Conservation (phyloP, 2,797 vertebrate species). For the Chromobotia macracanthus region DNA sequence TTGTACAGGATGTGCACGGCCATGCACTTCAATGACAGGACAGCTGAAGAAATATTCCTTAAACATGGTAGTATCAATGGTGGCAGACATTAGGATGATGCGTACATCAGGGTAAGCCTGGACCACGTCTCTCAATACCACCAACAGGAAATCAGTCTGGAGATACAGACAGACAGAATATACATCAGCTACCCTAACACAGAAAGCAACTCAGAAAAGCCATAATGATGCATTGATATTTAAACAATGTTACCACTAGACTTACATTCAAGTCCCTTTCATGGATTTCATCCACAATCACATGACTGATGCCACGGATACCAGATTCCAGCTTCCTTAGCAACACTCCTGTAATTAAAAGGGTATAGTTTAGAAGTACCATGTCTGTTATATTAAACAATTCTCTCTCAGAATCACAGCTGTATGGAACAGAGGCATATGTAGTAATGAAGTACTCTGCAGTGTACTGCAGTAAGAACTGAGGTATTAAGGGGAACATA, state of each 20-base stretch:
- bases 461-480: not conserved
- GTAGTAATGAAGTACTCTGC: not conserved
- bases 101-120: conserved; percentile 89
- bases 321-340: conserved; percentile 93
- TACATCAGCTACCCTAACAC: no score
- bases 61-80: conserved; percentile 97
- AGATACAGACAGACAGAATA: not conserved
- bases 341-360: conserved; percentile 82
- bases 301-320: conserved; percentile 95
- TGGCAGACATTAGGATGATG: conserved; percentile 95
- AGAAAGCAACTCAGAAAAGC: not conserved
- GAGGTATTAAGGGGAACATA: conserved; percentile 67
- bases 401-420: not conserved
- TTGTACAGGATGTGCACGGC: conserved; percentile 92
- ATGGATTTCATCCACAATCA: conserved; percentile 97
- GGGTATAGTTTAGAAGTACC: not conserved
- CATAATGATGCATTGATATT: not conserved
- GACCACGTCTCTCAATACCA: conserved; percentile 92
- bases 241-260: conserved; percentile 31
- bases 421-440: not conserved
- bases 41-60: conserved; percentile 93
- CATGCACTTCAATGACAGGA: conserved; percentile 92
- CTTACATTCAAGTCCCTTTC: conserved; percentile 97
- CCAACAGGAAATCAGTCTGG: conserved; percentile 95
- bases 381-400: not conserved